Conservation (phyloP, 2,888 invertebrate species). For the Ophion obscuratus region DNA sequence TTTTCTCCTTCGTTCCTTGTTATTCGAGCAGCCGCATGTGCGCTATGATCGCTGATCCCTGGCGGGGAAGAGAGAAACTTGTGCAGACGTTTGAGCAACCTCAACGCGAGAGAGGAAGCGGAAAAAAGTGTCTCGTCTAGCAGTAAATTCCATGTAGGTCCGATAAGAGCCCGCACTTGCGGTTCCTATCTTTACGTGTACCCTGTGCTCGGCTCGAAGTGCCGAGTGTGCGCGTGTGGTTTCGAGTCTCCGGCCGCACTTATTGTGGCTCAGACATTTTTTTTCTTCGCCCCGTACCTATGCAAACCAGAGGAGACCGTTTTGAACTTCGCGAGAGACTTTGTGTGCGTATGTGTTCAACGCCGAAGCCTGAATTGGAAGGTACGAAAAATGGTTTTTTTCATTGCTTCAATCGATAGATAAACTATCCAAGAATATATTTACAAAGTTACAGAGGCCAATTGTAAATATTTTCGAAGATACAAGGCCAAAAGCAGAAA, state of each 20-base stretch:
- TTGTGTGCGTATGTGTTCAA: too few species aligned
- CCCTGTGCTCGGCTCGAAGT: conserved; percentile 11
- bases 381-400: too few species aligned
- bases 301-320: too few species aligned
- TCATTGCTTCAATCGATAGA: too few species aligned
- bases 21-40: not conserved
- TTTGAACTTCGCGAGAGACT: too few species aligned
- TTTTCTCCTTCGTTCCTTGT: not conserved
- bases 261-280: not conserved
- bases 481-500: too few species aligned
- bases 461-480: too few species aligned
- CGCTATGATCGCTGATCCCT: not conserved
- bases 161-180: conserved; percentile 54
- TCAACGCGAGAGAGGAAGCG: conserved; percentile 15
- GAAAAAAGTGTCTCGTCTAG: conserved; percentile 23
- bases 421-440: too few species aligned
- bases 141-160: conserved; percentile 57
- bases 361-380: too few species aligned
- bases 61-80: conserved; percentile 17
- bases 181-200: conserved; percentile 43
- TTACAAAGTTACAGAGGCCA: too few species aligned
- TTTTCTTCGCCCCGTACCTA: not conserved
- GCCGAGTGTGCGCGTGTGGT: conserved; percentile 15
- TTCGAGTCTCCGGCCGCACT: not conserved
- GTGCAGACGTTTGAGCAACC: conserved; percentile 15